Base-by-base conservation (phyloP, 2,797 vertebrate species). In the Lophotriccus pileatus region DNA sequence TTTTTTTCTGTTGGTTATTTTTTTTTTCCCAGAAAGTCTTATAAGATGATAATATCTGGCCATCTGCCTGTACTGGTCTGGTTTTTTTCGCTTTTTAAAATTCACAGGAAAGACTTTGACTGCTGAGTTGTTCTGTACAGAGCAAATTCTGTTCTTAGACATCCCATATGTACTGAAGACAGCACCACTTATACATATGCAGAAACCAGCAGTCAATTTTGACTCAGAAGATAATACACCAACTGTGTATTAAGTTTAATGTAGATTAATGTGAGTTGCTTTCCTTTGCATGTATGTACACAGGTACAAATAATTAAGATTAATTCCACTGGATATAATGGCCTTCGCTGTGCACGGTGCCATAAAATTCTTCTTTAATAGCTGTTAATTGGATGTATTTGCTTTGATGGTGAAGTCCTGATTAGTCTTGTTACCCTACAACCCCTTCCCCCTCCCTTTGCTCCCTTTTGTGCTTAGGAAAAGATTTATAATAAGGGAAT, bases 191-290 rank as follows among this genome's bases (percentile, higher is more conserved):
- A 96, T 96, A 97, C 81, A 91, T 96, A 95, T 62, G 75, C 97
- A 97, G 95, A 93, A 97, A 94, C 90, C 92, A 97, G 98, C 96
- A 98, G 97, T 98, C 97, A 98, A 95, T 98, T 98, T 96, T 98
- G 98, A 98, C 97, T 99, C 98, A 97, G 98, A 98, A 98, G 98
- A 98, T 96, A 95, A 90, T 95, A 94, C 84, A 92, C 64, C 67
- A 87, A 89, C 97, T 93, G 96, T 84, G 89, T 98, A 98, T 98
- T 98, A 97, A 91, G 94, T 97, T 98, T 99, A 99, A 99, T 99
- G 98, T 98, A 98, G 99, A 99, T 99, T 98, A 99, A 99, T 99
- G 98, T 21, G 97, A 98, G 98, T 98, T 98, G 98, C 97, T 98
- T 98, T 95, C 62, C 96, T 97, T 96, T 98, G 97, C 98, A 98